Evolutionary conservation across 2,888 invertebrate genomes (phyloP), one percentile per base, ranked within the genome.

Genomic region (Sminthurides aquaticus): DNA sequence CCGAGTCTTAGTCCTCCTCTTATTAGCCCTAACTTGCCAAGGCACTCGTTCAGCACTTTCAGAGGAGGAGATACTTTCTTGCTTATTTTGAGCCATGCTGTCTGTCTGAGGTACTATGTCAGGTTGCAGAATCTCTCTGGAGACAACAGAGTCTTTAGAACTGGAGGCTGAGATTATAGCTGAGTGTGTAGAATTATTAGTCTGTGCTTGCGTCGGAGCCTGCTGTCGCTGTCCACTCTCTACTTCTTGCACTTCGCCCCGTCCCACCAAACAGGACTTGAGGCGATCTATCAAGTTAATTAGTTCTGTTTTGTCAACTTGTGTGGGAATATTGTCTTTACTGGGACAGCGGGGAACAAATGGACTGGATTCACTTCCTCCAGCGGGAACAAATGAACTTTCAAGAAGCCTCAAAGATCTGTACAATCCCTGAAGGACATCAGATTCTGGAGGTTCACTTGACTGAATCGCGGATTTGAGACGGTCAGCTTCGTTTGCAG

Each of bases 331-430:
- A 3, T 57, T 22, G 24, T 55, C 25, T 24, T 61, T 66, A 55
- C 66, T 67, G 57, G 62, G 57, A 54, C 43, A 11, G 5, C 43
- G 5, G 5, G 43, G 15, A 11, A 34, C 43, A n/a, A n/a, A n/a
- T 15, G 43, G 43, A 34, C 5, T 5, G 5, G 61, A 43, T 20
- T 69, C 57, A 34, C 68, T 67, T 57, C 62, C 68, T 11, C 71
- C 71, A 66, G 72, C 70, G 22, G 70, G 69, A 69, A 85, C 85
- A 5, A 91, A 80, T 2, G 89, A 89, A 64, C 85, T 85, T 71
- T 90, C 86, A 67, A 92, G 82, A 55, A 88, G 85, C 64, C 84
- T 84, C 34, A 92, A 81, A 28, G 90, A 89, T 72, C 85, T 84
- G 65, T 89, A 87, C 65, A 91, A 88, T 77, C 92, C 91, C 27